phyloP scores from a whole-genome alignment of 1,140 invertebrate species.

The Aphaenogaster floridana region DNA sequence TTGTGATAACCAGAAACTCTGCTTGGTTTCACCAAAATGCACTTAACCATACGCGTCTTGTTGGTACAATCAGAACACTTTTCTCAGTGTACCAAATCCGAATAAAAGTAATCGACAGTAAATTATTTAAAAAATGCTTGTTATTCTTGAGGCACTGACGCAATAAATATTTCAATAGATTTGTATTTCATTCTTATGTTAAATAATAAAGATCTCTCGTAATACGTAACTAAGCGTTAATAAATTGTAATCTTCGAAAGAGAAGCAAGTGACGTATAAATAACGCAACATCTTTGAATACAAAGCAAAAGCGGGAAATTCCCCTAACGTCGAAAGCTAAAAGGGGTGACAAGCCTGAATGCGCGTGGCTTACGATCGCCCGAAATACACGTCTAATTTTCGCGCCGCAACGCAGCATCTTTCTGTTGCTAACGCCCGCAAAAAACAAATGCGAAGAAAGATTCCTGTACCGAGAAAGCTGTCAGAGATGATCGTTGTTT shows the following conservation, averaged over 20 bases:
- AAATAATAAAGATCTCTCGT: neutral
- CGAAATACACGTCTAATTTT: slow-evolving; percentile 61
- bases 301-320: slow-evolving; percentile 57
- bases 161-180: neutral
- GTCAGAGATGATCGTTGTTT: slow-evolving; percentile 6
- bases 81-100: neutral
- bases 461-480: slow-evolving; percentile 32
- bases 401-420: slow-evolving; percentile 30
- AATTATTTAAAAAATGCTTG: neutral
- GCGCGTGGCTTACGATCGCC: slow-evolving; percentile 51
- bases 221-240: neutral
- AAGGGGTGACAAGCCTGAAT: slow-evolving; percentile 55
- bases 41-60: no score
- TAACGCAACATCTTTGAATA: slow-evolving; percentile 39
- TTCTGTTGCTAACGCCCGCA: slow-evolving; percentile 1
- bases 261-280: slow-evolving; percentile 42
- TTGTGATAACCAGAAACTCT: no score
- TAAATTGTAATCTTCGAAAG: slow-evolving; percentile 8
- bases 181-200: neutral
- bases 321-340: slow-evolving; percentile 51
- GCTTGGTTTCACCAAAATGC: no score
- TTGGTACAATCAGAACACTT: no score
- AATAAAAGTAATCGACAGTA: neutral
- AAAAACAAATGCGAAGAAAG: slow-evolving; percentile 36
- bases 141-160: neutral